phyloP scores from a whole-genome alignment of 2,797 vertebrate species.

The Thamnophis elegans region DNA sequence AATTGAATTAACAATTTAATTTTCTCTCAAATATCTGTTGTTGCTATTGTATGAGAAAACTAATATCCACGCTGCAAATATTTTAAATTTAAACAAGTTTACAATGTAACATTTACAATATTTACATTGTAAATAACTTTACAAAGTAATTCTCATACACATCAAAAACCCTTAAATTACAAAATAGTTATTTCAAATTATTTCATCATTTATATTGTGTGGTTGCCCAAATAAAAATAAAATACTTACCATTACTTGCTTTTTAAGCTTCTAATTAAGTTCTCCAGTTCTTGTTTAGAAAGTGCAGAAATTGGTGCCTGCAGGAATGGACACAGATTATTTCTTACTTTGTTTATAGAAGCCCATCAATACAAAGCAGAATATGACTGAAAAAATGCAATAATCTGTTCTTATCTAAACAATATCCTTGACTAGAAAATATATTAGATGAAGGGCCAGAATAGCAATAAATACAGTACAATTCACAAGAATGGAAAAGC shows the following conservation, averaged over 20 bases:
- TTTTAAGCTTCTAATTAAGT: slow-evolving; percentile 80
- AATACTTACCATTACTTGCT: slow-evolving; percentile 78
- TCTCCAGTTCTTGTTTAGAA: slow-evolving; percentile 77
- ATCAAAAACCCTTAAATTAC: neutral
- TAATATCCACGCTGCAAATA: neutral
- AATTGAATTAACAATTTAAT: neutral
- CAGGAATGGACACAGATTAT: slow-evolving; percentile 2
- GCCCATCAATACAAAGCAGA: neutral
- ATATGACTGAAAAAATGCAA: neutral
- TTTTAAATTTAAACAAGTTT: neutral
- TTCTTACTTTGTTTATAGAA: neutral
- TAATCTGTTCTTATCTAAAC: neutral
- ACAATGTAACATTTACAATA: neutral
- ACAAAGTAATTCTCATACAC: neutral
- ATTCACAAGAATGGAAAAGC: neutral
- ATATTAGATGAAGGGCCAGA: neutral
- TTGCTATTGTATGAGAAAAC: neutral
- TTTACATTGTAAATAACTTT: neutral
- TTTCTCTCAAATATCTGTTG: neutral
- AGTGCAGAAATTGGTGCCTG: slow-evolving; percentile 81
- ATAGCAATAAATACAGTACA: neutral
- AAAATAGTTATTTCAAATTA: neutral
- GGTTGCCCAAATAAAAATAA: neutral
- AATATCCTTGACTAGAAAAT: neutral
- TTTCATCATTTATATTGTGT: neutral